These are phyloP conservation scores for Adineta ricciae DNA, from an alignment of 2,888 invertebrate genomes.

Conservation along the genomic window DNA sequence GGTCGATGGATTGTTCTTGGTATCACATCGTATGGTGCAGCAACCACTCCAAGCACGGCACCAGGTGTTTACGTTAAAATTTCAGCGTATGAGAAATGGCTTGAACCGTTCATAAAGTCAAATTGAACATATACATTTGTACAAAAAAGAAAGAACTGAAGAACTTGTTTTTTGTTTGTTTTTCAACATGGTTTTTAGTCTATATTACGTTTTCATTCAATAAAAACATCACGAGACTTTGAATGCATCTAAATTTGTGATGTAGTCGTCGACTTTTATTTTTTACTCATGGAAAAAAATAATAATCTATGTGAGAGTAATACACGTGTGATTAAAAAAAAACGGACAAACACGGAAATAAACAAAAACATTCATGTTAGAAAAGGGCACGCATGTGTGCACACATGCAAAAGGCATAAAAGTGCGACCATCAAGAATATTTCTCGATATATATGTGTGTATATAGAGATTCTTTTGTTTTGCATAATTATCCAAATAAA, in stretches of 20 bases:
- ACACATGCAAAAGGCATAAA: not conserved
- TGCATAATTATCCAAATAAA: not conserved
- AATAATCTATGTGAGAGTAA: not conserved
- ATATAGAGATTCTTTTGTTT: not conserved
- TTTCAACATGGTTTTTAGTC: not conserved
- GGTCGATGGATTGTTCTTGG: conserved; percentile 13
- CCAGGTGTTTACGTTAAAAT: conserved; percentile 4
- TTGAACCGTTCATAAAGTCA: not conserved
- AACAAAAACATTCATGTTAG: not conserved
- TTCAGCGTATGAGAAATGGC: not conserved
- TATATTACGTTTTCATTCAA: not conserved
- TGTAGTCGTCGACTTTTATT: not conserved
- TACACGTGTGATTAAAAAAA: not conserved
- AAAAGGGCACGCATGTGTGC: not conserved
- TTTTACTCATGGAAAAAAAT: not conserved
- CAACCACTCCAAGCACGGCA: not conserved
- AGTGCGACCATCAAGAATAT: not conserved
- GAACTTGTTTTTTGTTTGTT: not conserved
- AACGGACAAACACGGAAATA: not conserved
- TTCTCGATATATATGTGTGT: not conserved
- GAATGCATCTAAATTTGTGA: not conserved
- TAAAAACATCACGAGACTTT: not conserved
- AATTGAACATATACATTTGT: not conserved
- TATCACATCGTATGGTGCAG: not conserved
- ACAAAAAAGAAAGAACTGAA: not conserved